A percentile compares a stretch with the other conserved stretches of the same genome.
These are phyloP conservation scores for Diachasma alloeum DNA, from an alignment of 1,140 invertebrate species.

Conservation along the genomic window DNA sequence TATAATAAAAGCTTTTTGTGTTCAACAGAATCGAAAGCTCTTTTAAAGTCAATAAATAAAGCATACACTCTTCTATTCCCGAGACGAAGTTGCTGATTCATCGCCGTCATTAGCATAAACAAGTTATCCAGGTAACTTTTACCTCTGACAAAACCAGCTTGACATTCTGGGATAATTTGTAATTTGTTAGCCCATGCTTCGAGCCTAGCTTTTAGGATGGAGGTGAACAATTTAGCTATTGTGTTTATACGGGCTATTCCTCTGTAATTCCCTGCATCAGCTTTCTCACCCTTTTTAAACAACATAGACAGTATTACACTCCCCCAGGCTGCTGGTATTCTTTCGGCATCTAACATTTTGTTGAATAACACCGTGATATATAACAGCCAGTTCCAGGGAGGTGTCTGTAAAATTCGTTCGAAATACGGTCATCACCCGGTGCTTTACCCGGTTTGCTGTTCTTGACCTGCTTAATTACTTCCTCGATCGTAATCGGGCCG, in stretches of 20 bases:
- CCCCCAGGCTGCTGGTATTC: slow-evolving; percentile 7
- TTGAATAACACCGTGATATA: slow-evolving; percentile 19
- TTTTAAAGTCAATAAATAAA: slow-evolving; percentile 39
- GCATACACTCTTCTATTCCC: slow-evolving; percentile 30
- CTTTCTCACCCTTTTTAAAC: slow-evolving; percentile 29
- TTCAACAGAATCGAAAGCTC: slow-evolving; percentile 33
- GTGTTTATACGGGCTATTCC: slow-evolving; percentile 29
- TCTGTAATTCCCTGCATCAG: slow-evolving; percentile 22
- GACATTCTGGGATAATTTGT: slow-evolving; percentile 33
- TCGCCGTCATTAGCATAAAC: slow-evolving; percentile 25
- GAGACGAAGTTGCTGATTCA: slow-evolving; percentile 22
- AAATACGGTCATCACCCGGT: neutral
- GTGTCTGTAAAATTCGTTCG: slow-evolving; percentile 18
- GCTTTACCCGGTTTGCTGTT: too few species aligned
- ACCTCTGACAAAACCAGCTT: slow-evolving; percentile 31
- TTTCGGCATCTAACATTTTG: slow-evolving; percentile 15
- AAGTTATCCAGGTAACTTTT: slow-evolving; percentile 28
- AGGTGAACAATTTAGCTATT: slow-evolving; percentile 36
- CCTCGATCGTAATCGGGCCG: too few species aligned
- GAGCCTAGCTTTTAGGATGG: slow-evolving; percentile 24
- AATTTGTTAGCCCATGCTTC: neutral
- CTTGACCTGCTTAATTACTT: too few species aligned
- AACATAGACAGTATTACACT: slow-evolving; percentile 24
- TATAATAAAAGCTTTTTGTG: slow-evolving; percentile 36
- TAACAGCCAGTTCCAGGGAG: neutral